Evolutionary conservation across 2,888 invertebrate genomes (phyloP).

Genomic region (Drosophila peninsularis): DNA sequence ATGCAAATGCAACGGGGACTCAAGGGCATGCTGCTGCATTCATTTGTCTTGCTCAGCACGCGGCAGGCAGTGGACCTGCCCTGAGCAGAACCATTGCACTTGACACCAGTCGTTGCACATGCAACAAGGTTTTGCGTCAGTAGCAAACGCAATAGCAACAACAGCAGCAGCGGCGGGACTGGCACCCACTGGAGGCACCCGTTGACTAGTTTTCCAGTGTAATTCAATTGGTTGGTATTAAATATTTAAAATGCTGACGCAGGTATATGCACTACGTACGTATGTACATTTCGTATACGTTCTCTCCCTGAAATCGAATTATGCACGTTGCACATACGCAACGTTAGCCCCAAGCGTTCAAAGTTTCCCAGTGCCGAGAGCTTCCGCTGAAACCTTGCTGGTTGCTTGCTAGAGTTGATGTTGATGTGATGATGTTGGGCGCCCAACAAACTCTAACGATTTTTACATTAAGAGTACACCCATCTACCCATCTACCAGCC

Average conservation of each 20-base stretch:
- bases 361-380: conserved; percentile 32
- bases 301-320: conserved; percentile 66
- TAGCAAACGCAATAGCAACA: not conserved
- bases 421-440: conserved; percentile 38
- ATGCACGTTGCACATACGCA: conserved; percentile 68
- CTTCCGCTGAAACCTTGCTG: conserved; percentile 57
- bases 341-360: conserved; percentile 38
- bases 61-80: conserved; percentile 49
- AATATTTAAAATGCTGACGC: conserved; percentile 75
- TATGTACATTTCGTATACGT: conserved; percentile 19
- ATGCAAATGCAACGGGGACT: conserved; percentile 63
- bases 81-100: conserved; percentile 56
- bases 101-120: conserved; percentile 39
- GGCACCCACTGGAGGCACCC: conserved; percentile 14
- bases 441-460: conserved; percentile 69
- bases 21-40: conserved; percentile 54
- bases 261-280: conserved; percentile 25
- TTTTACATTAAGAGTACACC: conserved; percentile 71
- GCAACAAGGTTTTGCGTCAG: conserved; percentile 35
- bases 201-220: conserved; percentile 37
- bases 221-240: conserved; percentile 80
- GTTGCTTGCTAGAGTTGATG: conserved; percentile 50
- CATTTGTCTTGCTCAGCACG: conserved; percentile 74
- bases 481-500: conserved; percentile 19
- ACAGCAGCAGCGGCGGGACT: not conserved